Base-by-base conservation (phyloP, 2,888 invertebrate species). In the Molorchus minor region DNA sequence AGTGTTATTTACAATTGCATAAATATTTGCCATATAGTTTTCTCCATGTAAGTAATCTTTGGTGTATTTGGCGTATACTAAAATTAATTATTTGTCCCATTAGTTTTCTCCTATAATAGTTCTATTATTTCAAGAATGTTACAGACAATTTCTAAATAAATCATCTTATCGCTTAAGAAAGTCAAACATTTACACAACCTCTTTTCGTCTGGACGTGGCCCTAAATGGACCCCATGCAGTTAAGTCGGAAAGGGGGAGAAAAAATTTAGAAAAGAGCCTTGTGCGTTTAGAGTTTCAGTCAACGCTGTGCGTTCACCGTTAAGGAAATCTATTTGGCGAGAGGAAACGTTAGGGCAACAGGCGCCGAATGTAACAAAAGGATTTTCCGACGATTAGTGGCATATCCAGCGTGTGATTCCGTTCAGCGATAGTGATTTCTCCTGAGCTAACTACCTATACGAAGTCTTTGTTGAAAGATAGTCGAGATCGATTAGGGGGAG, bases 351-450 rank as follows among this genome's bases (percentile, higher is more conserved):
- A 58, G 52, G 46, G 54, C 61, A 52, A 38, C 17, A 21, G 56
- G 56, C 43, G 40, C 44, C 54, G 58, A 51, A 41, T 57, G 20
- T 57, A 60, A 63, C 63, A 63, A 63, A n/a, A 63, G 57, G 46
- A 49, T 60, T 54, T 47, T 47, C 55, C 55, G 36, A 45, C 62
- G 43, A 62, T 58, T 62, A 58, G 51, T 17, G 58, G 51, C 25
- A 45, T 41, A 43, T 53, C 43, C 53, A 17, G 8, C 19, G 33
- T 40, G 53, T 33, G 53, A 33, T 43, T 53, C 30, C 53, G 30
- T 15, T 40, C 17, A 19, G 30, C 53, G 19, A 30, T 43, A 53
- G 30, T 35, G 53, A 53, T 43, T 53, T 43, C 43, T 53, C 33
- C 33, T n/a, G n/a, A n/a, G 38, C 36, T 53, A 53, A 53, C 53